Percentiles rank a stretch among this genome's conserved stretches.
Conservation (phyloP, 2,113 vertebrate genomes). For the Brienomyrus longianalis region DNA sequence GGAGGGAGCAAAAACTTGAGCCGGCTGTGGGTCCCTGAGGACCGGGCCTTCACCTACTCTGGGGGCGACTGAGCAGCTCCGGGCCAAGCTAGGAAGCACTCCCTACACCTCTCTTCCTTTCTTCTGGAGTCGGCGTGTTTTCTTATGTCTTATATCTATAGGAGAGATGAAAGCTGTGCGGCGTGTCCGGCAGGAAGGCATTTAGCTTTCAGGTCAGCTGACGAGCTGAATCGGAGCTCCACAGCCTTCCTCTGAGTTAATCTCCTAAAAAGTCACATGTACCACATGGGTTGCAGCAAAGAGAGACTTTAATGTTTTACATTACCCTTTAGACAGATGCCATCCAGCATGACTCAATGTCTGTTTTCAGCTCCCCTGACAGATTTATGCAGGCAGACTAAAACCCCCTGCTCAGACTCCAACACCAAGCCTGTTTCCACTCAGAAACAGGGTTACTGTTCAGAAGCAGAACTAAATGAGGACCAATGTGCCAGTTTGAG, state of each 20-base stretch:
- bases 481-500: not conserved
- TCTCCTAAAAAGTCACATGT: not conserved
- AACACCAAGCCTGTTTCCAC: not conserved
- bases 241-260: not conserved
- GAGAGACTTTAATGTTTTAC: not conserved
- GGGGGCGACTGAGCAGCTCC: not conserved
- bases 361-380: not conserved
- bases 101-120: not conserved
- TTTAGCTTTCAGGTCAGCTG: not conserved
- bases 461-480: not conserved
- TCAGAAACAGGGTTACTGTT: not conserved
- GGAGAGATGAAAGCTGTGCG: not conserved
- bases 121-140: not conserved
- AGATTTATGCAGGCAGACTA: not conserved
- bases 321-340: not conserved
- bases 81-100: not conserved
- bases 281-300: not conserved
- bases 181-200: not conserved
- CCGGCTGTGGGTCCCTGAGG: not conserved
- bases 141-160: not conserved
- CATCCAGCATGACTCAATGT: not conserved
- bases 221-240: not conserved
- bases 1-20: not conserved
- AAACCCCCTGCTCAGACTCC: not conserved
- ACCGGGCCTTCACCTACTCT: not conserved